Percentiles rank a stretch among this genome's conserved stretches.
Conservation (phyloP, 2,113 vertebrate genomes). For the Rhinogobius similis region DNA sequence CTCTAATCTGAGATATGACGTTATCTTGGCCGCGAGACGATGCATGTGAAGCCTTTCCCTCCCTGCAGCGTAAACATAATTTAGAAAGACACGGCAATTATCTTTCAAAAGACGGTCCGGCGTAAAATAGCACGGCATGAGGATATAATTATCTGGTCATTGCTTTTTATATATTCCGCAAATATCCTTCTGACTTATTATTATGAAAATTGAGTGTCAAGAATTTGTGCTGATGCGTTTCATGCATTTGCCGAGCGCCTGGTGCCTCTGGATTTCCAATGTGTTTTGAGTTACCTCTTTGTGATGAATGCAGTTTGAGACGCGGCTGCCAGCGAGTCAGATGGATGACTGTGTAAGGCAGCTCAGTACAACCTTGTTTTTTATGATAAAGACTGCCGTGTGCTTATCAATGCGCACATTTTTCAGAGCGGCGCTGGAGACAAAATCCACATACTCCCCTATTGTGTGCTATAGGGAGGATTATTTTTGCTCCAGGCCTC, state of each 20-base stretch:
- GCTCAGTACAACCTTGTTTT: constrained; percentile 35
- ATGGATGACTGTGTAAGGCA: constrained; percentile 13
- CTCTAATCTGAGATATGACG: not conserved
- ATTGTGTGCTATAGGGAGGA: constrained; percentile 57
- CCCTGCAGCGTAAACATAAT: constrained; percentile 7
- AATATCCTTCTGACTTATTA: constrained; percentile 1
- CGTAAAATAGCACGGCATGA: not conserved
- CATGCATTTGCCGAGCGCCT: not conserved
- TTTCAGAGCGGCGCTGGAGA: constrained; percentile 44
- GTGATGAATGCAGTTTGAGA: constrained; percentile 30
- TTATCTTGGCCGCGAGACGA: not conserved
- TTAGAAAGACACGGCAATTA: constrained; percentile 3
- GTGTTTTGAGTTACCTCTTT: constrained; percentile 39
- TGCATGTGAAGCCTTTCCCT: not conserved
- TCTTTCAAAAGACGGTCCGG: not conserved
- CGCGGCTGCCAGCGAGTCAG: constrained; percentile 30
- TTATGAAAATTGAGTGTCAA: constrained; percentile 6
- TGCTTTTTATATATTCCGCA: not conserved
- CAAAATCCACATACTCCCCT: constrained; percentile 62
- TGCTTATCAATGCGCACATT: constrained; percentile 60
- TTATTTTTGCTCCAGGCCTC: constrained; percentile 51
- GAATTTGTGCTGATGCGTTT: constrained; percentile 2
- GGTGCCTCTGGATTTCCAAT: not conserved
- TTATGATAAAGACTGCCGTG: constrained; percentile 38
- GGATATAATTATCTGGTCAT: not conserved